Evolutionary conservation across 92 coral and sea anemone species (phyloP).

Genomic region (Blastomussa wellsi): DNA sequence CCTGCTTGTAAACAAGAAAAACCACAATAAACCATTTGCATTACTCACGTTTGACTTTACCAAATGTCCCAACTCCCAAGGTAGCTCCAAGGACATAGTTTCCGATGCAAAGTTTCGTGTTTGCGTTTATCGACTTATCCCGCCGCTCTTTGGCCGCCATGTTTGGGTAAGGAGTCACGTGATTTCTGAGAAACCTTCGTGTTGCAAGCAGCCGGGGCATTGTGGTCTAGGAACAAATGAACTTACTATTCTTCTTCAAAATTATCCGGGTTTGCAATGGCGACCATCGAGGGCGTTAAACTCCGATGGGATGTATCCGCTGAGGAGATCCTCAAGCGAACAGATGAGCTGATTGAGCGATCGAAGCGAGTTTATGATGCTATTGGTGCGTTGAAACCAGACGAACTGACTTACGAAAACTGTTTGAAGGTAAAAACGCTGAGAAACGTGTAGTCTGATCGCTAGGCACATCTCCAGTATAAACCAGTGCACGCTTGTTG

Average conservation of each 20-base stretch:
- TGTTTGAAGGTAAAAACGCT: conserved; percentile 88
- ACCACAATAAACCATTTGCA: not conserved
- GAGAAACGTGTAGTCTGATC: not conserved
- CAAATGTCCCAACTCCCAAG: conserved; percentile 96
- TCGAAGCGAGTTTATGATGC: conserved; percentile 83
- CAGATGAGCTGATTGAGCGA: conserved; percentile 78
- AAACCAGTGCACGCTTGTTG: conserved; percentile 8
- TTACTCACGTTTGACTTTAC: conserved; percentile 97
- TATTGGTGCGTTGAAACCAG: conserved; percentile 83
- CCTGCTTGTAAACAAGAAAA: not conserved
- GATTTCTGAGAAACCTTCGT: not conserved
- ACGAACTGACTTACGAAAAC: conserved; percentile 75
- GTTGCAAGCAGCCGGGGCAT: conserved; percentile 29
- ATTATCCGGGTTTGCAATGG: conserved; percentile 38
- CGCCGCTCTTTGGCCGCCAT: conserved; percentile 56
- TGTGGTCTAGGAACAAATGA: conserved; percentile 22
- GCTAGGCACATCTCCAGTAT: not conserved
- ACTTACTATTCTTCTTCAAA: not conserved
- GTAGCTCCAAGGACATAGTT: conserved; percentile 89
- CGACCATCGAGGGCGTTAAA: conserved; percentile 62
- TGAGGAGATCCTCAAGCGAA: conserved; percentile 75
- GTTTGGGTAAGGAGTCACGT: conserved; percentile 47
- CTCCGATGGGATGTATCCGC: conserved; percentile 83
- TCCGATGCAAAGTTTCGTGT: conserved; percentile 61
- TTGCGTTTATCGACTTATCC: not conserved